Base-by-base conservation (phyloP, 2,888 invertebrate genomes). In the Scaptomyza parva region DNA sequence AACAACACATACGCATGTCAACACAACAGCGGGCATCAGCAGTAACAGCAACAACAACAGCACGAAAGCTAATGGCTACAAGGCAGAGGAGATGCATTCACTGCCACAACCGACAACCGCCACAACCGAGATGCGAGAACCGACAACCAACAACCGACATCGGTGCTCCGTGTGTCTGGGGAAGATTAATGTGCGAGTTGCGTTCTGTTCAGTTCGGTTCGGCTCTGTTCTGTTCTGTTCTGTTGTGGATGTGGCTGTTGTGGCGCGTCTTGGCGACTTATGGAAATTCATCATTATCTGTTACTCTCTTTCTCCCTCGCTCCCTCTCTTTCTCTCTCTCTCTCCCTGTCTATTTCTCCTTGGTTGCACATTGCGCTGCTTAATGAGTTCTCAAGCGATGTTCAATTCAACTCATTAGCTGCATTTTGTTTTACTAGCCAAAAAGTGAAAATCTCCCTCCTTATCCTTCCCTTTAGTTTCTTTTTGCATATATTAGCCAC, bases 241-340 rank as follows among this genome's bases (percentile, higher is more conserved):
- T n/a, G 48, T 51, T 47, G 51, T 51, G 51, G 26, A 28, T 58
- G 53, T 37, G 37, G 62, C 40, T 52, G 58, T 58, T 52, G 54
- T 22, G 65, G 70, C 61, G 76, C 72, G 61, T 77, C 79, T 78
- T 78, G 78, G 88, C 83, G 84, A 88, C 87, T 89, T 90, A 90
- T 89, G 89, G 86, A 89, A 89, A 89, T 89, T 90, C 88, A 89
- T 89, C 89, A 89, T 88, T 87, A 85, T 84, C 87, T 84, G 62
- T 44, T 54, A 40, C 61, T 54, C 39, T 53, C 50, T 39, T 33
- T 37, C 17, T 0, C 35, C 3, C 14, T 8, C 17, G 2, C 35
- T 17, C 14, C 7, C 57, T 8, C 33, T n/a, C 61, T 43, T 33
- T 35, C 35, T 17, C 8, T 3, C 17, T 14, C 14, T 14, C 8